Evolutionary conservation across 2,113 vertebrate species (phyloP).

Genomic region (Peromyscus californicus): DNA sequence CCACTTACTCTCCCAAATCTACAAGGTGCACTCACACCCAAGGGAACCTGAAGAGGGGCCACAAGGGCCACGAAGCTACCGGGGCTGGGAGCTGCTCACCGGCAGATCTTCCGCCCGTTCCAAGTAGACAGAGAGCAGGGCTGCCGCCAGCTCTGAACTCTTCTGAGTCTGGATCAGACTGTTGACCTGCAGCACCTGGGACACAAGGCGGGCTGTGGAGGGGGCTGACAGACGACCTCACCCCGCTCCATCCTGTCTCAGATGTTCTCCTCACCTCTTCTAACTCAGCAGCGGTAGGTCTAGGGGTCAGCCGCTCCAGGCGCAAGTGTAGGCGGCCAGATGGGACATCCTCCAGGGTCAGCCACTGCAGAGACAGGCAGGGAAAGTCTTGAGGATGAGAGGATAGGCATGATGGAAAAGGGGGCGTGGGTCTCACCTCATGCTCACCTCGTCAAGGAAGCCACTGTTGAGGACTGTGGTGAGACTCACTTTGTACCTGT

Average conservation of each 20-base stretch:
- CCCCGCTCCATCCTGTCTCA: neutral
- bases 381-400: neutral
- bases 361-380: conserved; percentile 89
- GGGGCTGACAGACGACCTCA: neutral
- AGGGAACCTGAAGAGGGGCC: neutral
- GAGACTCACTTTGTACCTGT: conserved; percentile 93
- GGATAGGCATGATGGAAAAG: neutral
- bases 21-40: neutral
- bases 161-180: conserved; percentile 90
- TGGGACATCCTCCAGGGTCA: conserved; percentile 93
- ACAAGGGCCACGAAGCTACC: neutral
- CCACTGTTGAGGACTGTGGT: conserved; percentile 89
- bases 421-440: neutral
- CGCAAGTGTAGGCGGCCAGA: conserved; percentile 93
- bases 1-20: neutral
- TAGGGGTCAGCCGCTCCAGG: conserved; percentile 91
- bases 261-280: conserved; percentile 88
- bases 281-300: conserved; percentile 87
- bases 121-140: conserved; percentile 92
- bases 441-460: conserved; percentile 91
- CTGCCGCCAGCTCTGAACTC: conserved; percentile 90
- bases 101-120: conserved; percentile 92
- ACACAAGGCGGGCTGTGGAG: neutral
- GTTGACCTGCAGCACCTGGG: conserved; percentile 90
- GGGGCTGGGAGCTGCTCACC: conserved; percentile 82